These are phyloP conservation scores for Acanthoscelides obtectus DNA, from an alignment of 2,888 invertebrate species.

Conservation along the genomic window DNA sequence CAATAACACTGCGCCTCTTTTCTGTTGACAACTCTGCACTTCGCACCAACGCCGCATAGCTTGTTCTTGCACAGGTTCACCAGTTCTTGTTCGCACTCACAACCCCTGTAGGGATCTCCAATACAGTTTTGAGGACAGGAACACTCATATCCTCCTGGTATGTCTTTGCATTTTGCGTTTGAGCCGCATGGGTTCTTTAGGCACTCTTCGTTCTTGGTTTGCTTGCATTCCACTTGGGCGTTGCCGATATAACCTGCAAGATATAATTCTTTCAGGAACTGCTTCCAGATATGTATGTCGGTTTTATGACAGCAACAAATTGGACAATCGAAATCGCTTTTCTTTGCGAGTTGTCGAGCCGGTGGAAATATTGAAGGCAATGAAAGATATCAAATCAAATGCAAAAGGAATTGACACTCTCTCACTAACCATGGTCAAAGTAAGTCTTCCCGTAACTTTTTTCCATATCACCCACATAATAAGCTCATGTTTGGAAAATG, in stretches of 20 bases:
- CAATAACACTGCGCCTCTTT: constrained; percentile 77
- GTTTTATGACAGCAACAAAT: too few species aligned
- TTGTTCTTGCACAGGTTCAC: constrained; percentile 74
- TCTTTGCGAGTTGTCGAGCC: too few species aligned
- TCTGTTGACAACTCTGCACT: constrained; percentile 65
- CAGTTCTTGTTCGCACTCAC: constrained; percentile 64
- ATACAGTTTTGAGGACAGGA: constrained; percentile 74
- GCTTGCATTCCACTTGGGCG: constrained; percentile 63
- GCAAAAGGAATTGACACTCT: too few species aligned
- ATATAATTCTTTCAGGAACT: too few species aligned
- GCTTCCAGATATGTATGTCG: too few species aligned
- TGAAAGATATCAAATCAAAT: too few species aligned
- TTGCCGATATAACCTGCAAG: constrained; percentile 60
- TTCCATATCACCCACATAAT: too few species aligned
- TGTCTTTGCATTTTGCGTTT: constrained; percentile 76
- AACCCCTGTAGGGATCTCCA: constrained; percentile 77
- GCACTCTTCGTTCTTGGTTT: constrained; percentile 67
- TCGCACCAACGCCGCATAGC: constrained; percentile 77
- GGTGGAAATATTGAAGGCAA: too few species aligned
- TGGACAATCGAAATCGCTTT: too few species aligned
- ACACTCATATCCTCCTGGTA: constrained; percentile 70
- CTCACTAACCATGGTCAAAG: too few species aligned
- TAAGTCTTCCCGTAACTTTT: too few species aligned
- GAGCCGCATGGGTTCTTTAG: constrained; percentile 78
- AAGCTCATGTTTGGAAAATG: too few species aligned